Evolutionary conservation across 2,797 vertebrate species (phyloP), one percentile per base, ranked within the genome.

Genomic region (Columba guinea): DNA sequence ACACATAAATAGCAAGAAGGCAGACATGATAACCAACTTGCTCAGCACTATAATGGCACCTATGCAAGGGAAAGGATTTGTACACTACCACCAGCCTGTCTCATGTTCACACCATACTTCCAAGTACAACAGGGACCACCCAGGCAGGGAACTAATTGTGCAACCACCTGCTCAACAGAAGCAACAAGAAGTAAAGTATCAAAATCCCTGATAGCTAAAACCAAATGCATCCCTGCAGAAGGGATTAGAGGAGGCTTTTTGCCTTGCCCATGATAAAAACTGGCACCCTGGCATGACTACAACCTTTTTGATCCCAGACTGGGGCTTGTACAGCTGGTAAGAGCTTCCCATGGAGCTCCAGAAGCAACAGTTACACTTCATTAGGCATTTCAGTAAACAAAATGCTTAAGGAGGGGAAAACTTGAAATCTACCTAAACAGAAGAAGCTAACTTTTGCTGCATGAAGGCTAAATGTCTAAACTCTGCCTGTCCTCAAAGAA

Each of bases 331-430:
- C 23, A 83, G 13, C 44, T 81, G 34, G 6, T 15, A 60, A 27
- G 41, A 73, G 76, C 35, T 83, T 63, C 71, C 48, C 37, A 28
- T 15, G 4, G 23, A 7, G 22, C 44, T 92, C 39, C 65, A 59
- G 24, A 63, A 81, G 30, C 39, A 51, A 64, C 0, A 0, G 49
- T 7, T 37, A 39, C 10, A 17, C 15, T 64, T 67, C 56, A 39
- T 1, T 8, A 16, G 53, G 10, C 23, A 18, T 17, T 46, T 52
- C 53, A 46, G 52, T 53, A 68, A 74, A 70, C 18, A 58, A 62
- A 86, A 62, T 1, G 3, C 32, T 71, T 71, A 32, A n/a, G 41
- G n/a, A 71, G 15, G 30, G 11, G 17, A 16, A 75, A 91, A 37
- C 17, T 30, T 60, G 37, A 93, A 80, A 41, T 26, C 15, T 11